A percentile compares a stretch with the other conserved stretches of the same genome.
phyloP scores from a whole-genome alignment of 1,140 invertebrate species.

The Drosophila ananassae region DNA sequence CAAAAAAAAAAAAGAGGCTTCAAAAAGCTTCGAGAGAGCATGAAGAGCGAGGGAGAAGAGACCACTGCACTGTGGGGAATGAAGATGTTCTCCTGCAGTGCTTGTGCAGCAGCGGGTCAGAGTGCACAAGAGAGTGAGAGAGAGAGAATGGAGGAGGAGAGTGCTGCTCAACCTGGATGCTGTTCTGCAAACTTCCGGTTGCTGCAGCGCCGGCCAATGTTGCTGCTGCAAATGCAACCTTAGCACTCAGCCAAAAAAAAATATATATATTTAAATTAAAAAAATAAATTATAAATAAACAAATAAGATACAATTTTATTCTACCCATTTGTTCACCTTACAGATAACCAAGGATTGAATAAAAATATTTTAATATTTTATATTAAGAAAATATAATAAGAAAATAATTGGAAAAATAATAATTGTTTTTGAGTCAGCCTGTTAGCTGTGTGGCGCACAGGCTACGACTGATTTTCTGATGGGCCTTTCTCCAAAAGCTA shows the following conservation, averaged over 20 bases:
- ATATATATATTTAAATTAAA: neutral
- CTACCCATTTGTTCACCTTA: no score
- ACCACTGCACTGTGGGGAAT: neutral
- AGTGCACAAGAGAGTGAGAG: conserved; percentile 8
- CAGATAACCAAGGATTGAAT: no score
- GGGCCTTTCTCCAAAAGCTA: neutral
- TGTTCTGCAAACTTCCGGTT: conserved; percentile 64
- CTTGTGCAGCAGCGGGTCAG: neutral
- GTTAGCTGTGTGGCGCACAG: neutral
- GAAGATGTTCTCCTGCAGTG: neutral
- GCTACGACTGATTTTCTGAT: neutral
- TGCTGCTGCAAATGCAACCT: conserved; percentile 3
- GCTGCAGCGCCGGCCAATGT: conserved; percentile 18
- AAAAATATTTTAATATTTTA: neutral
- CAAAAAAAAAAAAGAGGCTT: neutral
- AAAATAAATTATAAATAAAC: neutral
- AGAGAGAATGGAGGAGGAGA: neutral
- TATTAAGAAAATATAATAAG: neutral
- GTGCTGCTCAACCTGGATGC: conserved; percentile 29
- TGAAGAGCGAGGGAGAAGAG: no score
- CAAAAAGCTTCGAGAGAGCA: neutral
- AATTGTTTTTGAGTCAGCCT: no score
- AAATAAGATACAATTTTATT: neutral
- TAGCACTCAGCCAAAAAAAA: neutral
- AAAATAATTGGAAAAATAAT: neutral